phyloP scores from a whole-genome alignment of 2,113 vertebrate genomes.

The Clinocottus analis region DNA sequence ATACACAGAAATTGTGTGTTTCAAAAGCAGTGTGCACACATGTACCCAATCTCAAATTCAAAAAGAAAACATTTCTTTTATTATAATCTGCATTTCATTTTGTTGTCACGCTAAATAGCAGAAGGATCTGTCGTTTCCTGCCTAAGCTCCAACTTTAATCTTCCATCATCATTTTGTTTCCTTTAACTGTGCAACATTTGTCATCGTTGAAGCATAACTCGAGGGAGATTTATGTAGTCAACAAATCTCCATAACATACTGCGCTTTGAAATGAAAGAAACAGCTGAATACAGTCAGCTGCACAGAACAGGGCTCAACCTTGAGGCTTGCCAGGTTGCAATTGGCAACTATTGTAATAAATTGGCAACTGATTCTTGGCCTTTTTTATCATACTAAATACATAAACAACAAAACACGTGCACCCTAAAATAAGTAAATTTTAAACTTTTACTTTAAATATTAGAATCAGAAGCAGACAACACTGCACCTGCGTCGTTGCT shows the following conservation, averaged over 20 bases:
- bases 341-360: neutral
- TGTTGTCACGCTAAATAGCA: conserved; percentile 29
- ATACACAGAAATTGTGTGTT: conserved; percentile 17
- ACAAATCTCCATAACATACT: conserved; percentile 26
- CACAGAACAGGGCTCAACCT: neutral
- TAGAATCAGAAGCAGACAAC: neutral
- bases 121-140: conserved; percentile 28
- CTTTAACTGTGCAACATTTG: conserved; percentile 44
- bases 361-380: neutral
- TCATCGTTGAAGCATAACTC: conserved; percentile 49
- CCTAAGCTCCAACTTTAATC: conserved; percentile 40
- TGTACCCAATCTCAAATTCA: conserved; percentile 16
- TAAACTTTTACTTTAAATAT: too few relatives aligned
- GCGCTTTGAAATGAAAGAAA: conserved; percentile 5
- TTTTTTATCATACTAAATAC: neutral
- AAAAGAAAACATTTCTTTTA: conserved; percentile 42
- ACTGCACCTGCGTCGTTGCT: neutral
- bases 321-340: neutral
- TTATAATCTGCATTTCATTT: conserved; percentile 32
- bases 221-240: conserved; percentile 47
- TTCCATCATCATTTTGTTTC: conserved; percentile 44
- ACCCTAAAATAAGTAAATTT: too few relatives aligned
- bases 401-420: neutral
- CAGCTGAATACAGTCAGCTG: neutral
- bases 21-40: conserved; percentile 40